These are phyloP conservation scores for Pterois miles DNA, from an alignment of 2,797 vertebrate species.

Conservation along the genomic window DNA sequence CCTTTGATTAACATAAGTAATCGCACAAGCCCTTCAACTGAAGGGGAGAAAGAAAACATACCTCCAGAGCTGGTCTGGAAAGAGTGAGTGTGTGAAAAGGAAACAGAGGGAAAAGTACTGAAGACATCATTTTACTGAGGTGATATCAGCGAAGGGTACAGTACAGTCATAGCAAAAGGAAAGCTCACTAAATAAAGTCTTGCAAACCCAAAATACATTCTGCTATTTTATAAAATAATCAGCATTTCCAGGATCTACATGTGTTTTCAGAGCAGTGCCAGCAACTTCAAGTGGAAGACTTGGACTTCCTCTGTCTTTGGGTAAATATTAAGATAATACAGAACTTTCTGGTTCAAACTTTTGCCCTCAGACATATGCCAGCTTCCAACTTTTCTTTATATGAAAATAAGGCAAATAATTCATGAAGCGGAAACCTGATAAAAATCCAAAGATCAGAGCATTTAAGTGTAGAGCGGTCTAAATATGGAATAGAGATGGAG, in stretches of 20 bases:
- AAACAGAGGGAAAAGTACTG: neutral
- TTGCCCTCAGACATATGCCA: conserved; percentile 22
- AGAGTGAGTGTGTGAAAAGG: neutral
- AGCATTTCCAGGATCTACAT: neutral
- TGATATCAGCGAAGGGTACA: neutral
- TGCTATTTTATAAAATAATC: no score
- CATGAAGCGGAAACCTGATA: conserved; percentile 82
- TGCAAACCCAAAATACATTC: no score
- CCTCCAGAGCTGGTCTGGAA: conserved; percentile 47
- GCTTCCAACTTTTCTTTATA: conserved; percentile 79
- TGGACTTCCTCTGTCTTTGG: conserved; percentile 37
- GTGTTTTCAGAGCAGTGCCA: neutral
- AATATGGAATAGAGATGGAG: conserved; percentile 67
- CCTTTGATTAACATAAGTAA: conserved; percentile 78
- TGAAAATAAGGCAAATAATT: conserved; percentile 84
- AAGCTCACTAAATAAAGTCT: neutral
- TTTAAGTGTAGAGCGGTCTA: conserved; percentile 77
- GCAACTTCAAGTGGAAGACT: conserved; percentile 4
- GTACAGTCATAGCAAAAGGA: neutral
- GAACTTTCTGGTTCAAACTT: conserved; percentile 71
- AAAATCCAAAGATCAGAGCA: conserved; percentile 84
- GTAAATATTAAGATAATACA: conserved; percentile 65
- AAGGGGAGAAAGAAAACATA: conserved; percentile 55
- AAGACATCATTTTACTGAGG: neutral
- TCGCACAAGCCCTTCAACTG: conserved; percentile 68